Base-by-base conservation (phyloP, 2,113 vertebrate species). In the Apodemus speciosus region DNA sequence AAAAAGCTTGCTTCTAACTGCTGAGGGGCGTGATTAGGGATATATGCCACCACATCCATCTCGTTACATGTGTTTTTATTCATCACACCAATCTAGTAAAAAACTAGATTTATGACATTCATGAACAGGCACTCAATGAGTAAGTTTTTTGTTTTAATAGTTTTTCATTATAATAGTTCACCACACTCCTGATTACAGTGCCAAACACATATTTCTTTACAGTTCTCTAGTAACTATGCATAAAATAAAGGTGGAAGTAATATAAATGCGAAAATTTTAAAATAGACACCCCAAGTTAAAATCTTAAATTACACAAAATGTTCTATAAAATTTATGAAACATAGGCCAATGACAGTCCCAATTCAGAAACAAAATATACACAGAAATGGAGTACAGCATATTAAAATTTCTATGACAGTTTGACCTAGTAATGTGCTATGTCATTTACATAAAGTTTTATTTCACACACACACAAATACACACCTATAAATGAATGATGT, bases 391-490 rank as follows among this genome's bases (percentile, higher is more conserved):
- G 49, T 71, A 77, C 4, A 85, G 4, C 30, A 83, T 35, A 68
- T 64, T 66, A 91, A 88, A 96, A 94, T 53, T 91, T 91, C 60
- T 25, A 77, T 85, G 23, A 85, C 53, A 95, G 81, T 27, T 85
- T 35, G 40, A 93, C 80, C 58, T 56, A 89, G 58, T 88, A 84
- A 80, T 77, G 15, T 7, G 10, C 58, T 86, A 56, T 40, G 91
- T 71, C 81, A 94, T 84, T 83, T 71, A 69, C 10, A 80, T 89
- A 81, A 69, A n/a, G 40, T 69, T 85, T 92, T 2, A 64, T 40
- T 51, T 40, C 7, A 75, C 13, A 32, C 18, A n/a, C 32, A n/a
- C 18, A n/a, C n/a, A n/a, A n/a, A n/a, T n/a, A n/a, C n/a, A n/a
- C n/a, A n/a, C n/a, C n/a, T n/a, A n/a, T n/a, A 35, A 53, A 11